Evolutionary conservation across 2,113 vertebrate species (phyloP).

Genomic region (Meles meles): DNA sequence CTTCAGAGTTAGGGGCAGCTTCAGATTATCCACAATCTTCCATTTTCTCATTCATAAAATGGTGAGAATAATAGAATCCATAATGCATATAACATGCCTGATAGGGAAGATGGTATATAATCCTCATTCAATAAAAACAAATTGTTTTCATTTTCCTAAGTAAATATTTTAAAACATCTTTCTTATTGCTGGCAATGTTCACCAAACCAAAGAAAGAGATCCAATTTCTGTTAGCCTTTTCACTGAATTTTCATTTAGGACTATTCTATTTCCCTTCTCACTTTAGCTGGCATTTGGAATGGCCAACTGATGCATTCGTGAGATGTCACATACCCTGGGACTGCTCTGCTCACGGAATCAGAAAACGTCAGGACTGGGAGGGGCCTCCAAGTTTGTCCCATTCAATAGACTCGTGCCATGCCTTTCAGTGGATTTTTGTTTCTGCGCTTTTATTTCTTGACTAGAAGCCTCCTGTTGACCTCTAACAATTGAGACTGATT

Average conservation of each 20-base stretch:
- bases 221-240: not conserved
- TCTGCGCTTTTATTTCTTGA: slow-evolving; percentile 6
- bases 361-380: not conserved
- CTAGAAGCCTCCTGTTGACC: not conserved
- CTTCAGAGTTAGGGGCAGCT: not conserved
- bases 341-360: not conserved
- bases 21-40: not conserved
- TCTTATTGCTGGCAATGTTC: not conserved
- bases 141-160: not conserved
- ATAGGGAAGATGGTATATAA: not conserved
- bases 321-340: not conserved
- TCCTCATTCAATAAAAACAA: not conserved
- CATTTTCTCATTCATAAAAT: not conserved
- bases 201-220: not conserved
- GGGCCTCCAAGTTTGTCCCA: not conserved
- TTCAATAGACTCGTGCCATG: not conserved
- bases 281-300: not conserved
- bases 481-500: slow-evolving; percentile 12
- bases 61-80: not conserved
- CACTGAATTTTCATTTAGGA: not conserved
- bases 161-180: not conserved
- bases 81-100: not conserved
- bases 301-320: not conserved
- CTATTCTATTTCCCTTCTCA: not conserved
- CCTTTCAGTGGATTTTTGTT: not conserved